Percentiles rank a stretch among this genome's conserved stretches.
Conservation (phyloP, 2,113 vertebrate species). For the Leucoraja erinaceus region DNA sequence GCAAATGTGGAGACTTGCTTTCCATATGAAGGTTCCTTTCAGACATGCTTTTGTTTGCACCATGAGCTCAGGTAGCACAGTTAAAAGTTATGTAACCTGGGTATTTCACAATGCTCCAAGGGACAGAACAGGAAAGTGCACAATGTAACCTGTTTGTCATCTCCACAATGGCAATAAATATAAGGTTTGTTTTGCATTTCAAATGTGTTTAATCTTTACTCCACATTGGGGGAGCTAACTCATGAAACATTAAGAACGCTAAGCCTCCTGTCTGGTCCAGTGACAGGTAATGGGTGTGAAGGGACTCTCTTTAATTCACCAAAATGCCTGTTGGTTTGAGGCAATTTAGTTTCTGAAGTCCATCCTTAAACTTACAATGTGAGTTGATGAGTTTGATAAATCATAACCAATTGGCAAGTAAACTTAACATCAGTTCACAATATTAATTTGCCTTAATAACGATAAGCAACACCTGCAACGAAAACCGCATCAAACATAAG, state of each 20-base stretch:
- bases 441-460: not conserved
- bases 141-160: constrained; percentile 20
- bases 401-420: not conserved
- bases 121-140: constrained; percentile 2
- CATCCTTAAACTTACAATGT: not conserved
- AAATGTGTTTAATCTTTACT: not conserved
- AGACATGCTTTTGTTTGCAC: constrained; percentile 6
- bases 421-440: not conserved
- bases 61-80: constrained; percentile 29
- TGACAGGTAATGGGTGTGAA: not conserved
- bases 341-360: not conserved
- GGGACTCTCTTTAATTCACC: not conserved
- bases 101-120: not conserved
- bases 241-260: not conserved
- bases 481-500: not conserved
- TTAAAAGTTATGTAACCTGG: not conserved
- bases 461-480: not conserved
- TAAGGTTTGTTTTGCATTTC: constrained; percentile 27
- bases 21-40: constrained; percentile 13
- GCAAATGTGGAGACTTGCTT: not conserved
- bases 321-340: not conserved
- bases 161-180: constrained; percentile 22
- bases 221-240: not conserved
- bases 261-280: not conserved
- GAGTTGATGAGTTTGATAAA: not conserved